phyloP scores from a whole-genome alignment of 2,888 invertebrate genomes.

The Aethes cnicana region DNA sequence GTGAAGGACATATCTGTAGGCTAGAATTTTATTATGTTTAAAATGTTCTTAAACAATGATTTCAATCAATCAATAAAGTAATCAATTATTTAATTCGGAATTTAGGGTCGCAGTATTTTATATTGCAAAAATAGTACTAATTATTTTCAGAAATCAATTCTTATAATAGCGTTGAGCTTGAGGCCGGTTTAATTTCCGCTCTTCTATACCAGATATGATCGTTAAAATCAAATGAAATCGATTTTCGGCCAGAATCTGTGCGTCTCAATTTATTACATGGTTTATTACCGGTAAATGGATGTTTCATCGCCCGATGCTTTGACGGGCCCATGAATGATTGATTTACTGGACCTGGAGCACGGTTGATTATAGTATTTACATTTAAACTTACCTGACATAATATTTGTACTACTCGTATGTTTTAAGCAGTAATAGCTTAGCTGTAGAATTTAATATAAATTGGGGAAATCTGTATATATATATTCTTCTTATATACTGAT shows the following conservation, averaged over 20 bases:
- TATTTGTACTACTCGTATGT: too few species aligned
- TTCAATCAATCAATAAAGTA: too few species aligned
- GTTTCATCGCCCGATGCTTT: conserved; percentile 7
- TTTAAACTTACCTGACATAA: too few species aligned
- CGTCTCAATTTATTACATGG: neutral
- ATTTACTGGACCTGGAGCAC: neutral
- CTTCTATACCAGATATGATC: neutral
- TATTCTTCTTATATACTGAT: too few species aligned
- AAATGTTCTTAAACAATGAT: neutral
- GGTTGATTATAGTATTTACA: too few species aligned
- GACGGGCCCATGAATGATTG: conserved; percentile 10
- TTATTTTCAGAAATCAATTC: neutral
- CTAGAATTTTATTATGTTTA: neutral
- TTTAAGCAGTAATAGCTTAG: too few species aligned
- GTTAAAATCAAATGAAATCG: conserved; percentile 15
- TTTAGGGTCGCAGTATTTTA: too few species aligned
- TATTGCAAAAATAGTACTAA: too few species aligned
- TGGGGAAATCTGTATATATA: too few species aligned
- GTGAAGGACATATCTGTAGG: conserved; percentile 35
- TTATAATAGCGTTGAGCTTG: neutral
- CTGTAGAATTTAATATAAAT: too few species aligned
- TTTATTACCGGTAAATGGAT: neutral
- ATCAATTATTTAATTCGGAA: too few species aligned
- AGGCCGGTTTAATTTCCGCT: neutral
- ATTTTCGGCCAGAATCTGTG: conserved; percentile 4